A percentile compares a stretch with the other conserved stretches of the same genome.
phyloP scores from a whole-genome alignment of 1,140 invertebrate genomes.

The Rhagoletis pomonella region DNA sequence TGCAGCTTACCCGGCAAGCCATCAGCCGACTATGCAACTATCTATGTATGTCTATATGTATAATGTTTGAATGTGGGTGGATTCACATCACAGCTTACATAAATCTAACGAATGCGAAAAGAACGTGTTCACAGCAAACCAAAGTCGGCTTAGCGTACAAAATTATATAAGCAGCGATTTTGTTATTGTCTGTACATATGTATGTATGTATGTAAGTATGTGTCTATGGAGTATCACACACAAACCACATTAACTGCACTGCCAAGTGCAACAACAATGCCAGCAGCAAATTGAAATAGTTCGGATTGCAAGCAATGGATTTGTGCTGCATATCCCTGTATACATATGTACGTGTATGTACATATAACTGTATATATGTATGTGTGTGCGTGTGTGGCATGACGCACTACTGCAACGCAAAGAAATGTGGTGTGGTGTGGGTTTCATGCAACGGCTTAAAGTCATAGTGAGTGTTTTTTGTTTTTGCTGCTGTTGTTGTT shows the following conservation, averaged over 20 bases:
- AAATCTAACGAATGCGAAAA: slow-evolving; percentile 40
- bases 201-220: background rate
- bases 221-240: background rate
- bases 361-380: background rate
- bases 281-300: slow-evolving; percentile 33
- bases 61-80: background rate
- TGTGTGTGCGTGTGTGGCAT: background rate
- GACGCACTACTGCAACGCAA: background rate
- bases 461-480: slow-evolving; percentile 25
- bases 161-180: slow-evolving; percentile 27
- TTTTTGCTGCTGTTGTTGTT: slow-evolving; percentile 11
- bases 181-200: background rate
- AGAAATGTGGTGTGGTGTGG: background rate
- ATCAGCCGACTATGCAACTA: background rate
- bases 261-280: background rate
- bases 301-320: background rate
- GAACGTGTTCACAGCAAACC: slow-evolving; percentile 24
- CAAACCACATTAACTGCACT: background rate
- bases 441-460: slow-evolving; percentile 41
- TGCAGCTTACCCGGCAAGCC: slow-evolving; percentile 40
- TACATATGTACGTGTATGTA: background rate
- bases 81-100: background rate
- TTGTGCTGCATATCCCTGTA: background rate
- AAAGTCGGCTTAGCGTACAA: slow-evolving; percentile 29
- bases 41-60: background rate